A percentile compares a stretch with the other conserved stretches of the same genome.
Evolutionary conservation across 2,888 invertebrate genomes (phyloP).

Genomic region (Arge pagana): DNA sequence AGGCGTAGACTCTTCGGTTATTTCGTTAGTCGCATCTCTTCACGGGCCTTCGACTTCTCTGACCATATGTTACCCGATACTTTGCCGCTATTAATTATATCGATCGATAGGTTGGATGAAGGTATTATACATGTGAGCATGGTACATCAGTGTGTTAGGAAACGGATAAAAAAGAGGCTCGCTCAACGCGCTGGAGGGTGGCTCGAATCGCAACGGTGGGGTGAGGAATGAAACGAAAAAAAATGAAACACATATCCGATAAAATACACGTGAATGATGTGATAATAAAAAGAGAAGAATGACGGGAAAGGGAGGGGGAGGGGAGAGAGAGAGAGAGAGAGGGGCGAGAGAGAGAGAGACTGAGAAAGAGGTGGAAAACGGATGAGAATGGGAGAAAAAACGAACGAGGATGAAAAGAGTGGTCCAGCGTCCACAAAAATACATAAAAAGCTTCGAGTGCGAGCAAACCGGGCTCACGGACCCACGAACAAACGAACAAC

Average conservation of each 20-base stretch:
- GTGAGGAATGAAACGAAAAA: not conserved
- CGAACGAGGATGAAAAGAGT: not conserved
- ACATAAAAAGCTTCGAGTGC: no score
- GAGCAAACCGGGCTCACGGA: no score
- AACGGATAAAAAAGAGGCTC: not conserved
- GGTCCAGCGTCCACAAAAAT: not conserved
- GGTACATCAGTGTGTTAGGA: no score
- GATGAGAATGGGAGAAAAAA: not conserved
- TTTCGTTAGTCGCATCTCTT: conserved; percentile 28
- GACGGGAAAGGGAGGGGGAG: not conserved
- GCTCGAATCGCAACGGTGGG: not conserved
- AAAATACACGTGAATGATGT: no score
- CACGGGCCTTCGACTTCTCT: conserved; percentile 37
- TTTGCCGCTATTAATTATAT: conserved; percentile 56
- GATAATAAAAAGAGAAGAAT: not conserved
- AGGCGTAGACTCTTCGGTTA: conserved; percentile 33
- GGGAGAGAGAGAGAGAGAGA: not conserved
- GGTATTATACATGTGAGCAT: no score
- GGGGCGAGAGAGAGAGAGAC: not conserved
- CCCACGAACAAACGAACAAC: no score
- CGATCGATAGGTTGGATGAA: conserved; percentile 54
- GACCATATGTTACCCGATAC: conserved; percentile 56
- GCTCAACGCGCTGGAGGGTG: not conserved
- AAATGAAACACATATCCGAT: no score
- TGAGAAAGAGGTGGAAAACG: not conserved